These are phyloP conservation scores for Etheostoma perlongum DNA, from an alignment of 2,797 vertebrate species.

Conservation along the genomic window DNA sequence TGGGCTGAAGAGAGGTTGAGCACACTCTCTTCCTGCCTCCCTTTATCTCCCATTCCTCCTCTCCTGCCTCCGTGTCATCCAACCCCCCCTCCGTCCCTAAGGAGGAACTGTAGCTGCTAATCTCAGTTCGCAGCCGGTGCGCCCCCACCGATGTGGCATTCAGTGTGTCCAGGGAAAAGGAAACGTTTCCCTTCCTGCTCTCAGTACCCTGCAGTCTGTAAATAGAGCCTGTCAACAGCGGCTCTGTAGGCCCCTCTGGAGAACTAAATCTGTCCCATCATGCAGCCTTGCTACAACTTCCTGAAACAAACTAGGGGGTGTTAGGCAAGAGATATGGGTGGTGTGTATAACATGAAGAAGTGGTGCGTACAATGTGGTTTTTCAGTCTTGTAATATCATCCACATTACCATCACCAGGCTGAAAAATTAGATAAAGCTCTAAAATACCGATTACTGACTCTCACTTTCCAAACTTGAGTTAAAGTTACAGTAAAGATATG, in stretches of 20 bases:
- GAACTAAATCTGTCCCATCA: slow-evolving; percentile 72
- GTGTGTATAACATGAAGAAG: slow-evolving; percentile 14
- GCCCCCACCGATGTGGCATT: slow-evolving; percentile 64
- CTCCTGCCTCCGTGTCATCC: not conserved
- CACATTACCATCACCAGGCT: not conserved
- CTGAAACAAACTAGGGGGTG: slow-evolving; percentile 62
- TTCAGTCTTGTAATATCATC: slow-evolving; percentile 22
- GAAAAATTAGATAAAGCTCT: slow-evolving; percentile 4
- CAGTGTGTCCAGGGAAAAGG: slow-evolving; percentile 75
- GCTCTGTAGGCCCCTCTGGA: slow-evolving; percentile 46
- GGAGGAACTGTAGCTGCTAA: slow-evolving; percentile 69
- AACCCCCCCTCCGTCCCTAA: slow-evolving; percentile 29
- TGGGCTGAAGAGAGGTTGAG: slow-evolving; percentile 20
- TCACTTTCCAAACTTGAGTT: not conserved
- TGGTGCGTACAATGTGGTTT: slow-evolving; percentile 13
- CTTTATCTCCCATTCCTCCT: slow-evolving; percentile 44
- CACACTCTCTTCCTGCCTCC: slow-evolving; percentile 42
- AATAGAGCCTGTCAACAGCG: slow-evolving; percentile 72
- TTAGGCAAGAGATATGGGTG: slow-evolving; percentile 48
- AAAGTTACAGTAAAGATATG: not conserved
- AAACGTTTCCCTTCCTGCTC: slow-evolving; percentile 77
- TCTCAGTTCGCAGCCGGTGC: slow-evolving; percentile 74
- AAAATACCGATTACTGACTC: not conserved
- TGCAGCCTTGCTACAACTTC: slow-evolving; percentile 70
- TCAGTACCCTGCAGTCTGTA: slow-evolving; percentile 66